Evolutionary conservation across 2,113 vertebrate genomes (phyloP).

Genomic region (Planiliza haematocheilus): DNA sequence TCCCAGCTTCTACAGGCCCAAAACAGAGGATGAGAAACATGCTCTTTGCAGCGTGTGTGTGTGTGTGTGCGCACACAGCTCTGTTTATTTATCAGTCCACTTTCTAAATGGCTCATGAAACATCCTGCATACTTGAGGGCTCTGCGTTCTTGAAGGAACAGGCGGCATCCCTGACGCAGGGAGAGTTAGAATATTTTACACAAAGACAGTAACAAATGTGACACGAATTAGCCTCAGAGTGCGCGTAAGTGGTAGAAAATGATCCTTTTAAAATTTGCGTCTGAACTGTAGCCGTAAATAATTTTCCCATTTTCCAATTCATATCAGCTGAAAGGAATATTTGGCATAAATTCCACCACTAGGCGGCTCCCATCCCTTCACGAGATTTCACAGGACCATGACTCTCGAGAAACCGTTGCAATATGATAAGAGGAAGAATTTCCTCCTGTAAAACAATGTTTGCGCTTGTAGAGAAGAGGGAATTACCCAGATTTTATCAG

Average conservation of each 20-base stretch:
- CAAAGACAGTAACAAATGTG: background rate
- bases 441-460: conserved; percentile 8
- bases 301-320: background rate
- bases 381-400: conserved; percentile 1
- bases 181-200: background rate
- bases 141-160: conserved; percentile 16
- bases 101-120: conserved; percentile 59
- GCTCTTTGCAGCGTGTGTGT: conserved; percentile 35
- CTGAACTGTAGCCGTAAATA: background rate
- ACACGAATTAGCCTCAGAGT: background rate
- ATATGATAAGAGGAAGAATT: conserved; percentile 41
- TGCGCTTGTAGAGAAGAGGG: conserved; percentile 9
- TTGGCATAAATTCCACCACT: conserved; percentile 24
- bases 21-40: conserved; percentile 75
- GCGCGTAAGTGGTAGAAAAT: background rate
- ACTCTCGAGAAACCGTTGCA: background rate
- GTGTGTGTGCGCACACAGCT: conserved; percentile 22
- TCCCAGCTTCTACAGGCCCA: conserved; percentile 71
- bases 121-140: conserved; percentile 50
- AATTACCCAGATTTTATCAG: conserved; percentile 18
- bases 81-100: conserved; percentile 51
- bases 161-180: background rate
- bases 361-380: conserved; percentile 37
- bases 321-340: background rate
- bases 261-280: too few species aligned